phyloP scores from a whole-genome alignment of 1,140 invertebrate genomes.

The Cotesia glomerata region DNA sequence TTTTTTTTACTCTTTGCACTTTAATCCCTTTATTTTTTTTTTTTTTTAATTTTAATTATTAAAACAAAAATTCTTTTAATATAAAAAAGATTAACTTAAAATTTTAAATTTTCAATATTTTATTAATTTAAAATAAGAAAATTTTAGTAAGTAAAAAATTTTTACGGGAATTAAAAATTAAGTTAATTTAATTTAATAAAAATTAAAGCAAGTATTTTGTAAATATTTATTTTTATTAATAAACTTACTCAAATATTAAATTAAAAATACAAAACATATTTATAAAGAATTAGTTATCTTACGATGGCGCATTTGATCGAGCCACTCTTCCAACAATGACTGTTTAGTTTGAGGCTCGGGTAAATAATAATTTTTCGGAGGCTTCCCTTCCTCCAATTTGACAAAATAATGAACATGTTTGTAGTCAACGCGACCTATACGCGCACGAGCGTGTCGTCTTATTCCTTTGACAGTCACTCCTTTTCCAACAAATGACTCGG shows the following conservation, averaged over 20 bases:
- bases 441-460: constrained; percentile 77
- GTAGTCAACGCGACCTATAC: constrained; percentile 78
- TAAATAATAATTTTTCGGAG: constrained; percentile 83
- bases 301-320: constrained; percentile 72
- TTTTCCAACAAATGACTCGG: constrained; percentile 84
- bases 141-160: no score
- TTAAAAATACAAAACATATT: constrained; percentile 8
- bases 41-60: no score
- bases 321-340: constrained; percentile 76
- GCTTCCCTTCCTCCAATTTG: constrained; percentile 87
- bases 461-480: constrained; percentile 80
- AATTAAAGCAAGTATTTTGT: no score
- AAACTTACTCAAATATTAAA: not conserved
- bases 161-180: no score
- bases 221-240: no score
- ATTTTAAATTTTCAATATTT: no score
- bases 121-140: no score
- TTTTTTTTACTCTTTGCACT: no score
- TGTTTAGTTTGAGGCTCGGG: constrained; percentile 71
- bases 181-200: no score
- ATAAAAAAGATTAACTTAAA: no score
- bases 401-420: constrained; percentile 88
- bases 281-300: constrained; percentile 76
- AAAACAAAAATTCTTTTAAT: no score
- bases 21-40: no score